Evolutionary conservation across 2,888 invertebrate species (phyloP).

Genomic region (Tyria jacobaeae): DNA sequence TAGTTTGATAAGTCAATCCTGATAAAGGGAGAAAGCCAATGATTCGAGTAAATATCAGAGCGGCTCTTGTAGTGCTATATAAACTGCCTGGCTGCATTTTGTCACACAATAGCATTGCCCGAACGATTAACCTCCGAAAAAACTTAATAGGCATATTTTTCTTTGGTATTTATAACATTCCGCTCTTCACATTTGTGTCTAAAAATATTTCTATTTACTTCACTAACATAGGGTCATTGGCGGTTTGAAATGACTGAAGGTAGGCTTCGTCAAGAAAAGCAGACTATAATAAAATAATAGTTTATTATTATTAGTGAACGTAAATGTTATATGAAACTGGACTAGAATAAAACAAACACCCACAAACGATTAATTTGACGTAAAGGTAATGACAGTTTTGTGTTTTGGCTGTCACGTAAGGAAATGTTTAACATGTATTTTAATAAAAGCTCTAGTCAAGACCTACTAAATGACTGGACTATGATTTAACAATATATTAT

Average conservation of each 20-base stretch:
- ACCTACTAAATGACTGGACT: no score
- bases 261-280: no score
- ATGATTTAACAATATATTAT: no score
- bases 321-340: background rate
- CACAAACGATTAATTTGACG: background rate
- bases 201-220: background rate
- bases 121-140: background rate
- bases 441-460: background rate
- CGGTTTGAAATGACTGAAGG: no score
- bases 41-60: conserved; percentile 54
- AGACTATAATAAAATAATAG: no score
- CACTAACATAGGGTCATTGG: background rate
- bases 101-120: background rate
- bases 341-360: background rate
- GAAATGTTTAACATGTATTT: background rate
- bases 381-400: background rate
- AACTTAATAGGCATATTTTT: background rate
- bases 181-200: background rate
- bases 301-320: no score
- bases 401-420: background rate
- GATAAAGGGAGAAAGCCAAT: conserved; percentile 60
- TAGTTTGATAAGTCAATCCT: conserved; percentile 49
- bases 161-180: background rate
- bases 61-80: conserved; percentile 51
- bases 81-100: conserved; percentile 42